Evolutionary conservation across 2,888 invertebrate species (phyloP).

Genomic region (Drosophila mimetica): DNA sequence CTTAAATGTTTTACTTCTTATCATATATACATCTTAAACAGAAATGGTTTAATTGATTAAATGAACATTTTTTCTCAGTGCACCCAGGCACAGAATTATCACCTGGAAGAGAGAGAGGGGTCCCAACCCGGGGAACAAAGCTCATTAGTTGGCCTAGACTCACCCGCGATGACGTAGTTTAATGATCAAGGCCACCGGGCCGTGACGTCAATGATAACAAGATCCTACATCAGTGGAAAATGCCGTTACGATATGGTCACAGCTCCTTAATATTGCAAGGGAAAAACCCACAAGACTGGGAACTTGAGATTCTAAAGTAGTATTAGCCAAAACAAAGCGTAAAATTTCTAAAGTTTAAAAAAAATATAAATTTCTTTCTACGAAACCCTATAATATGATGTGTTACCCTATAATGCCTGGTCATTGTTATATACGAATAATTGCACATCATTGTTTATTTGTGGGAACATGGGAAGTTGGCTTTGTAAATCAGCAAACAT

Average conservation of each 20-base stretch:
- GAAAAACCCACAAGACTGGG: too few species aligned
- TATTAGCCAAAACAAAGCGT: too few species aligned
- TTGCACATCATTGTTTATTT: conserved; percentile 17
- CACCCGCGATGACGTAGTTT: conserved; percentile 38
- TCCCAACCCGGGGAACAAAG: conserved; percentile 27
- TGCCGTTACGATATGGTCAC: conserved; percentile 8
- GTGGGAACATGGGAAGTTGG: conserved; percentile 10
- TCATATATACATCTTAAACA: too few species aligned
- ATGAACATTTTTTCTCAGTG: too few species aligned
- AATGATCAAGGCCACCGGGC: conserved; percentile 21
- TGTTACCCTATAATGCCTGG: conserved; percentile 4
- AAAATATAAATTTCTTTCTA: not conserved
- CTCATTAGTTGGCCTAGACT: conserved; percentile 42
- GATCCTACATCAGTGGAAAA: conserved; percentile 19
- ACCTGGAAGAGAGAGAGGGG: conserved; percentile 9
- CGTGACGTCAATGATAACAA: conserved; percentile 34
- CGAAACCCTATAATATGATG: not conserved
- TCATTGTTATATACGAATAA: conserved; percentile 18
- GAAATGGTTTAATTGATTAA: too few species aligned
- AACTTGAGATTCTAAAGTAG: too few species aligned
- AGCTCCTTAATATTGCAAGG: not conserved
- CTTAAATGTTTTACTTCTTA: too few species aligned
- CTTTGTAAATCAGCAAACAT: conserved; percentile 13
- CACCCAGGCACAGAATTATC: conserved; percentile 9
- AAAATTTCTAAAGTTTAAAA: not conserved